A percentile compares a stretch with the other conserved stretches of the same genome.
Conservation (phyloP, 2,113 vertebrate species). For the Pluvianellus socialis region DNA sequence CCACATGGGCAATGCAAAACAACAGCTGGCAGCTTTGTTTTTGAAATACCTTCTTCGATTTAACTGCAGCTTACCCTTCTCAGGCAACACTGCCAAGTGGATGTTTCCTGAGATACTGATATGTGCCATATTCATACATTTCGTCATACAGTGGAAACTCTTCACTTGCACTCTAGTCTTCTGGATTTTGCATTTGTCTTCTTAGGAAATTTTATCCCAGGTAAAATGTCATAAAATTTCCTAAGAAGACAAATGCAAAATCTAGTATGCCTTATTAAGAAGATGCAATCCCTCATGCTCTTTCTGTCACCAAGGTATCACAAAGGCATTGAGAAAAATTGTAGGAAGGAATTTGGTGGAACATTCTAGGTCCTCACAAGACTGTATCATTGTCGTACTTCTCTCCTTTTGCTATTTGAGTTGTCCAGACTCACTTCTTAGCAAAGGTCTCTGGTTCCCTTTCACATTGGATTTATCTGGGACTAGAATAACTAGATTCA, state of each 20-base stretch:
- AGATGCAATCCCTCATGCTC: neutral
- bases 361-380: neutral
- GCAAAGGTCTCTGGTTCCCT: neutral
- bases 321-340: neutral
- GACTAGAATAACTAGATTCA: neutral
- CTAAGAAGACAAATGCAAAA: neutral
- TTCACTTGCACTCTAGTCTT: neutral
- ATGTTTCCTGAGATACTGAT: neutral
- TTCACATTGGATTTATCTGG: neutral
- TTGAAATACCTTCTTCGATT: neutral
- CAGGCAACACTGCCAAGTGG: neutral
- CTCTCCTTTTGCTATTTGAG: neutral
- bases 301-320: neutral
- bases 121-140: neutral
- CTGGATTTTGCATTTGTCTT: neutral
- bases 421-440: neutral
- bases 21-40: neutral
- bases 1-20: neutral
- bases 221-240: neutral
- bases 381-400: fast-evolving
- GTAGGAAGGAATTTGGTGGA: neutral
- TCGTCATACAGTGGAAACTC: neutral
- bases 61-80: neutral
- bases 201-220: neutral
- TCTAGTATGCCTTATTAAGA: neutral